phyloP scores from a whole-genome alignment of 2,888 invertebrate species.

The Eledona agricola region DNA sequence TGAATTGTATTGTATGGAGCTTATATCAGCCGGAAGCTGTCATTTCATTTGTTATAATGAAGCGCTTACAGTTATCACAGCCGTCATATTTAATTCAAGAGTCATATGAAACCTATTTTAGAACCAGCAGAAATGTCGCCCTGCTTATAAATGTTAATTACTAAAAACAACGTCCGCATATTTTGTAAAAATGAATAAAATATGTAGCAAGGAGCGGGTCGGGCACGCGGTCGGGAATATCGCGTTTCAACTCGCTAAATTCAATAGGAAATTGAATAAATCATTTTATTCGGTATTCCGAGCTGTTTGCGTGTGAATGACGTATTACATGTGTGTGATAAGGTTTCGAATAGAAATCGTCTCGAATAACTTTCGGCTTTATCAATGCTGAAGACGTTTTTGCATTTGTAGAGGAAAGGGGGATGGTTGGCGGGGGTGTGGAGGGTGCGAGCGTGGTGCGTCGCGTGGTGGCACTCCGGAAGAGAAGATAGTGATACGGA shows the following conservation, averaged over 20 bases:
- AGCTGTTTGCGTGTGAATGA: constrained; percentile 14
- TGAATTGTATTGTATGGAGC: constrained; percentile 26
- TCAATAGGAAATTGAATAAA: constrained; percentile 46
- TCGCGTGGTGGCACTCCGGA: constrained; percentile 92
- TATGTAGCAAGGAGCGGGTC: too few species aligned
- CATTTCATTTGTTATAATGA: constrained; percentile 47
- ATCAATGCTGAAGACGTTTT: constrained; percentile 7
- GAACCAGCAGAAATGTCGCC: too few species aligned
- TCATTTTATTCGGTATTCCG: constrained; percentile 20
- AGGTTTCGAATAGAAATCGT: constrained; percentile 7
- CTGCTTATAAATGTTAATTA: too few species aligned
- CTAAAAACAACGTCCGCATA: too few species aligned
- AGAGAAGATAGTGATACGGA: constrained; percentile 83
- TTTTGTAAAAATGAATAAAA: too few species aligned
- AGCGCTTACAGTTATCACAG: constrained; percentile 23
- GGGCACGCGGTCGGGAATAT: too few species aligned
- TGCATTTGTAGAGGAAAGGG: constrained; percentile 57
- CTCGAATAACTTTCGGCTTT: constrained; percentile 7
- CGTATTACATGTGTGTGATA: constrained; percentile 9
- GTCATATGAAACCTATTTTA: too few species aligned
- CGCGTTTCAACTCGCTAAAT: constrained; percentile 38
- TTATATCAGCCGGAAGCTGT: constrained; percentile 49
- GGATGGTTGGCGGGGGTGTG: constrained; percentile 55
- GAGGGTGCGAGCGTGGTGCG: constrained; percentile 77
- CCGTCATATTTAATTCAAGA: constrained; percentile 4